Conservation (phyloP, 2,888 invertebrate species). For the Maniola hyperantus region DNA sequence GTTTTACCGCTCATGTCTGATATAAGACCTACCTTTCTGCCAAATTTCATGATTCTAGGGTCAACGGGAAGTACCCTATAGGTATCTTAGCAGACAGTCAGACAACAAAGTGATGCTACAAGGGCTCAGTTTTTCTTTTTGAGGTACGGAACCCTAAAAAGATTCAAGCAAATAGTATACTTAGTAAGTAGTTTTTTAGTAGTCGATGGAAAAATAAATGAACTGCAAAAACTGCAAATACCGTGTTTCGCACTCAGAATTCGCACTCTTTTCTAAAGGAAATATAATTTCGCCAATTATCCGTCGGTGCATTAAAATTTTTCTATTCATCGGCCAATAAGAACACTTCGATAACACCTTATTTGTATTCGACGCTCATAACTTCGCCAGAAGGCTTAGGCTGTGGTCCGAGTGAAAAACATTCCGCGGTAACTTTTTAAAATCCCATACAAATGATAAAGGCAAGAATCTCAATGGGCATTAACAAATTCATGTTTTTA, state of each 20-base stretch:
- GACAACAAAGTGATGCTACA: too few relatives aligned
- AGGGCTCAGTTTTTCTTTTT: too few relatives aligned
- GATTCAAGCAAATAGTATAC: too few relatives aligned
- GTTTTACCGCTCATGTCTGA: too few relatives aligned
- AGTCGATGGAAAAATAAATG: background rate
- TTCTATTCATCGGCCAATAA: constrained; percentile 47
- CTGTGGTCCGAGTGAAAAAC: background rate
- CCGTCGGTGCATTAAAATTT: constrained; percentile 36
- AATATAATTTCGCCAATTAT: constrained; percentile 10
- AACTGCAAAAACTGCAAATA: background rate
- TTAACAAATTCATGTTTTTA: background rate
- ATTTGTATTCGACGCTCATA: constrained; percentile 64
- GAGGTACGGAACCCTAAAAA: too few relatives aligned
- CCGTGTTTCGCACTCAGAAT: background rate
- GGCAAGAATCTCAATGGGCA: too few relatives aligned
- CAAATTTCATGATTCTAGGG: too few relatives aligned
- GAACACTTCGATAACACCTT: constrained; percentile 51
- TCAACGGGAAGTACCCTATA: too few relatives aligned
- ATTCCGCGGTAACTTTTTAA: background rate
- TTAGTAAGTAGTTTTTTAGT: too few relatives aligned
- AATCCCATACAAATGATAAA: background rate
- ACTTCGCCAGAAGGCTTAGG: constrained; percentile 41
- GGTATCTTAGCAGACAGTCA: too few relatives aligned
- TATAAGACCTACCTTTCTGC: too few relatives aligned
- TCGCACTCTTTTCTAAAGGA: background rate